Evolutionary conservation across 2,888 invertebrate genomes (phyloP), one percentile per base, ranked within the genome.

Genomic region (Nomada goodeniana): DNA sequence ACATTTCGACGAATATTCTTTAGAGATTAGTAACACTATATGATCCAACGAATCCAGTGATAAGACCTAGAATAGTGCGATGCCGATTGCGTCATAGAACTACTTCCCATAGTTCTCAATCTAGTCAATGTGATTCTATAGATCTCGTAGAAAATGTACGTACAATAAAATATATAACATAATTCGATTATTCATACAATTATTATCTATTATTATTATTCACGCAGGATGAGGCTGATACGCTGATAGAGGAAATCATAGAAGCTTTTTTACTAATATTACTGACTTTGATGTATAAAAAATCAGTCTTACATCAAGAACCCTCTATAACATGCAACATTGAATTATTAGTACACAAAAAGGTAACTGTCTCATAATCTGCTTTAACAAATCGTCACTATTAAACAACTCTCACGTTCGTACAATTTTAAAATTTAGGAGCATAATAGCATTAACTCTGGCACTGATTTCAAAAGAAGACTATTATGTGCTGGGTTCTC

Each of bases 41-140:
- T 87, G 96, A 96, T 93, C 96, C 96, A 71, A 96, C 96, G 83
- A 95, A 95, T 88, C 95, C 95, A 60, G 92, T 94, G 80, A 92
- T 95, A 59, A 91, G 95, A 80, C 94, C 95, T 57, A 90, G 94
- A 80, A 90, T 95, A 70, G 92, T 94, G 84, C 93, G 93, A n/a
- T 92, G 92, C 75, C 90, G 90, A 82, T 89, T 90, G 84, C 91
- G 92, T 10, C 91, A 91, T 83, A 91, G 92, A 88, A 91, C 90
- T 53, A 90, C 90, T 71, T 94, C 94, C 0, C 94, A 94, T 20
- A 94, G 94, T 89, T 92, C 94, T 52, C 95, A 95, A 84, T 95
- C 95, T 26, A 95, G 94, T 80, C 92, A 93, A 83, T 91, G 94
- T 59, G 95, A 95, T 89, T 95, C 94, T 10, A 83, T 94, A 47